Percentiles rank a stretch among this genome's conserved stretches.
Evolutionary conservation across 2,888 invertebrate species (phyloP).

Genomic region (Marronus borbonicus): DNA sequence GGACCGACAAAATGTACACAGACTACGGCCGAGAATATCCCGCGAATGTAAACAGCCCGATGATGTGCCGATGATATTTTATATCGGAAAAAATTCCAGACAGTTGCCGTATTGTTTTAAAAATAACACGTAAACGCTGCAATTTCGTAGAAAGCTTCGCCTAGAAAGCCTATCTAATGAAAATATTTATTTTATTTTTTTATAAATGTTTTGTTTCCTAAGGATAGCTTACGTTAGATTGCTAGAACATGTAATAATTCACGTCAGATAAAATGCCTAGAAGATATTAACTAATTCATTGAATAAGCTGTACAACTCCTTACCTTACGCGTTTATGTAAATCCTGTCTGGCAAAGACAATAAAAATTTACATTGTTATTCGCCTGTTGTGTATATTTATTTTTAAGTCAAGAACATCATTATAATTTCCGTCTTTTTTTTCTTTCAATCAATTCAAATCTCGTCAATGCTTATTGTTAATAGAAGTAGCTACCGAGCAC

Average conservation of each 20-base stretch:
- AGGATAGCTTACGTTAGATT: no score
- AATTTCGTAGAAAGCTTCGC: slow-evolving; percentile 11
- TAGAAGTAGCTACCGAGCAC: not conserved
- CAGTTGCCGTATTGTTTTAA: slow-evolving; percentile 14
- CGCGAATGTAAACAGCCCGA: slow-evolving; percentile 36
- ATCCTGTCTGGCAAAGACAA: no score
- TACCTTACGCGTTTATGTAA: no score
- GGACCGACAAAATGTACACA: slow-evolving; percentile 36
- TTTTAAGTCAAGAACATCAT: slow-evolving; percentile 10
- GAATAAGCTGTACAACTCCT: no score
- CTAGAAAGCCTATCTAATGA: not conserved
- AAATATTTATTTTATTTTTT: not conserved
- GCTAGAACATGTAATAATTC: no score
- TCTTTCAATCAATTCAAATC: not conserved
- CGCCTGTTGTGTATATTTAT: not conserved
- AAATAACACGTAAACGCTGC: slow-evolving; percentile 11
- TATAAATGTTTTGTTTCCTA: slow-evolving; percentile 6
- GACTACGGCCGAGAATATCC: slow-evolving; percentile 26
- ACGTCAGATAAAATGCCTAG: no score
- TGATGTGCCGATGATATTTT: slow-evolving; percentile 32
- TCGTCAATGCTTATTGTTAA: not conserved
- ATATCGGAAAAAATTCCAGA: slow-evolving; percentile 32
- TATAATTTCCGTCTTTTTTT: slow-evolving; percentile 19
- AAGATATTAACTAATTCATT: no score
- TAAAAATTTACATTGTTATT: not conserved